These are phyloP conservation scores for Raphicerus campestris DNA, from an alignment of 2,113 vertebrate species.

Conservation along the genomic window DNA sequence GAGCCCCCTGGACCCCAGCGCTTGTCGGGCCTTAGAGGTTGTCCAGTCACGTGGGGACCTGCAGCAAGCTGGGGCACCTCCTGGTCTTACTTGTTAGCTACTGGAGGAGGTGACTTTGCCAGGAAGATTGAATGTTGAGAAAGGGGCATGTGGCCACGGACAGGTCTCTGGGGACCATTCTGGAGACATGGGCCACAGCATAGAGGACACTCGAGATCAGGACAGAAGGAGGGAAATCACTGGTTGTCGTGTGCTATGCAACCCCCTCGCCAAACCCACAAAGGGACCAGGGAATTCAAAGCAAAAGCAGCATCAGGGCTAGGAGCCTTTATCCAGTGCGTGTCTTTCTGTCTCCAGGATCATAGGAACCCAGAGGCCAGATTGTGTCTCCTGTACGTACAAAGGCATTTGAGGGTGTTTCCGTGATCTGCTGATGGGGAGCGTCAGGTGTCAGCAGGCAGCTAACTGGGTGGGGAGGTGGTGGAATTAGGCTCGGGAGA, in stretches of 20 bases:
- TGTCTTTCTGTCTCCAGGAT: neutral
- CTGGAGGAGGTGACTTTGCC: neutral
- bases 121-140: neutral
- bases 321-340: neutral
- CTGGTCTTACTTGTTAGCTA: neutral
- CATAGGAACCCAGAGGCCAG: neutral
- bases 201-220: too few relatives aligned
- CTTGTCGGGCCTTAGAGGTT: neutral
- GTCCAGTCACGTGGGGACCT: neutral
- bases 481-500: neutral
- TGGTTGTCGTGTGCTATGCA: fast-evolving
- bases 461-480: neutral
- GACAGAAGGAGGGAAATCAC: neutral
- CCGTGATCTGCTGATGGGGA: neutral
- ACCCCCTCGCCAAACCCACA: fast-evolving
- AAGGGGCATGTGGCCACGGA: neutral
- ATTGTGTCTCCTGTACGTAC: fast-evolving
- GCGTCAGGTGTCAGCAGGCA: neutral
- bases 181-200: neutral
- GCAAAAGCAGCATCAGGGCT: neutral
- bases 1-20: neutral
- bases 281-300: neutral
- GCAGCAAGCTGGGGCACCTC: neutral
- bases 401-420: neutral
- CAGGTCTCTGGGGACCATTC: neutral